Base-by-base conservation (phyloP, 2,113 vertebrate species). In the Rutilus rutilus region DNA sequence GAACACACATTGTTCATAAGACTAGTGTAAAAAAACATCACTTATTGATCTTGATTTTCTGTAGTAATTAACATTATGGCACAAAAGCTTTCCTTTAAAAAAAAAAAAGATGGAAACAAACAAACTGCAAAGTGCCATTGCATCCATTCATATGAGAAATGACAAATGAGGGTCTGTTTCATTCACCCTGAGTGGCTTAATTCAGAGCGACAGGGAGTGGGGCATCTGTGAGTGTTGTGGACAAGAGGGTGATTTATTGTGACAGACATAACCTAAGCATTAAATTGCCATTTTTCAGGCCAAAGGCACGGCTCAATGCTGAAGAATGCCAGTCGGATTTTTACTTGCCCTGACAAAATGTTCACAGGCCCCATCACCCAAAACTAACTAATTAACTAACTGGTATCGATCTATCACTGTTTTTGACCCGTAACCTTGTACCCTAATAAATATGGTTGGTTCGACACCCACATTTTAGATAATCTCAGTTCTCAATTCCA, bases 141-240 rank as follows among this genome's bases (percentile, higher is more conserved):
- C n/a, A 33, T 50, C 27, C 27, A 54, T 82, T 69, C 80, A 54
- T 36, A 23, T 54, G 17, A 69, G 64, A 36, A 69, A 54, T 52
- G 27, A 69, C 80, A 82, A 69, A 69, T 36, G 12, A 82, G 80
- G 60, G 60, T 82, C 62, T 17, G 25, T 82, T 69, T 82, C 80
- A 52, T 69, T 82, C 64, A 69, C 80, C 27, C 25, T 14, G 45
- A 65, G 64, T 54, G 62, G 33, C 64, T 82, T 69, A 67, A 82
- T 30, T 45, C 60, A 82, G 27, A 82, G 42, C 47, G 80, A 82
- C 80, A 82, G 62, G 42, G 64, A 69, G 45, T 36, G 62, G 45
- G 62, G 64, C 62, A 23, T 81, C 64, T 45, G 64, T 86, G 50
- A 60, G 47, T 80, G 65, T 45, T 45, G 50, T 73, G 77, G 50